Percentiles rank a stretch among this genome's conserved stretches.
phyloP scores from a whole-genome alignment of 1,140 invertebrate genomes.

The Brachionus paranguensis region DNA sequence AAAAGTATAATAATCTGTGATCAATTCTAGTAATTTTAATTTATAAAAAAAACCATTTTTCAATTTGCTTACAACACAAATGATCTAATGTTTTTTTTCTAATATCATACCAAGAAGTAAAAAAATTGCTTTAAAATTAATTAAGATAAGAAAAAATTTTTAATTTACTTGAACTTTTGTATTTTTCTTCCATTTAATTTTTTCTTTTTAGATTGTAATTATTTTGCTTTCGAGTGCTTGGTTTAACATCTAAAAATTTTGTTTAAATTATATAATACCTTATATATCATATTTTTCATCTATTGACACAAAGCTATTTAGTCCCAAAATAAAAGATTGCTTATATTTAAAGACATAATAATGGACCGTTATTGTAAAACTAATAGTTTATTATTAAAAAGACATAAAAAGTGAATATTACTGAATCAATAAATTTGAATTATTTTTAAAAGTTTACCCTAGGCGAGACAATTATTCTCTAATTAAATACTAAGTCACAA shows the following conservation, averaged over 20 bases:
- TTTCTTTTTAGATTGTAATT: background rate
- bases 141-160: background rate
- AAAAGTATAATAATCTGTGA: no score
- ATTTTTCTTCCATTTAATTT: background rate
- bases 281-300: background rate
- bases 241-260: background rate
- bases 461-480: no score
- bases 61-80: no score
- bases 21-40: no score
- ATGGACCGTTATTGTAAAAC: background rate
- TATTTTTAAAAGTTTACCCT: no score
- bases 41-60: background rate
- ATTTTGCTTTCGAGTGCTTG: background rate
- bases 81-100: background rate
- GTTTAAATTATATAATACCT: background rate
- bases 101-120: background rate
- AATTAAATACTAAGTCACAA: no score
- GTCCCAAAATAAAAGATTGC: background rate
- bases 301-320: background rate
- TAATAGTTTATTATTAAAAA: no score
- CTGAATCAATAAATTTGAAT: no score
- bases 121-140: background rate
- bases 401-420: no score
- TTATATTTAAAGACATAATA: background rate
- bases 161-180: background rate